Conservation (phyloP, 2,888 invertebrate species). For the Hirtodrosophila confusa region DNA sequence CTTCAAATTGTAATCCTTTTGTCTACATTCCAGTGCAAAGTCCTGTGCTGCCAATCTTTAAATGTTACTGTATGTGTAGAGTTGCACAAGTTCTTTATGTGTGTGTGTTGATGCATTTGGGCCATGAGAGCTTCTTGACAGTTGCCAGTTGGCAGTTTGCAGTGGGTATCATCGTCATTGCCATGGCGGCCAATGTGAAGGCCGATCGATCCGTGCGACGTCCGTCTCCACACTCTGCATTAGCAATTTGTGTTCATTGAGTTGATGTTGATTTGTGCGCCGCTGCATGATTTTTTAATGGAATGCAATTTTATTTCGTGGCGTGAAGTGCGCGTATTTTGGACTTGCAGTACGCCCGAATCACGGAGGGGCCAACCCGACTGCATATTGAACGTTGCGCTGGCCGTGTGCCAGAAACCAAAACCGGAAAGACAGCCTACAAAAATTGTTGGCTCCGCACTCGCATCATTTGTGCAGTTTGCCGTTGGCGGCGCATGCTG, state of each 20-base stretch:
- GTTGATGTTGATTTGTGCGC: slow-evolving; percentile 74
- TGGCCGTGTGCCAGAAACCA: slow-evolving; percentile 67
- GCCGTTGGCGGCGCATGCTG: slow-evolving; percentile 35
- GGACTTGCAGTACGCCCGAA: slow-evolving; percentile 31
- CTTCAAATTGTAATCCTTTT: slow-evolving; percentile 12
- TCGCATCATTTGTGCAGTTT: slow-evolving; percentile 19
- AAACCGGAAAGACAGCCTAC: slow-evolving; percentile 51
- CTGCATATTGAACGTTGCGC: slow-evolving; percentile 57
- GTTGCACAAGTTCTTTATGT: not conserved
- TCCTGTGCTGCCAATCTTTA: slow-evolving; percentile 24
- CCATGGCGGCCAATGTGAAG: slow-evolving; percentile 74
- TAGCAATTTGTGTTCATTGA: slow-evolving; percentile 75
- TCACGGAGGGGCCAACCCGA: slow-evolving; percentile 21
- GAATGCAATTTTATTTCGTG: slow-evolving; percentile 65
- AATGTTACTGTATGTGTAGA: slow-evolving; percentile 11
- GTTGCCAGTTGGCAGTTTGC: not conserved
- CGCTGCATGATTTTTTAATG: slow-evolving; percentile 73
- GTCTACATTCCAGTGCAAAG: slow-evolving; percentile 26
- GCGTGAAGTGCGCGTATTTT: slow-evolving; percentile 24
- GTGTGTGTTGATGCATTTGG: slow-evolving; percentile 43
- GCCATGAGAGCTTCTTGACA: slow-evolving; percentile 45
- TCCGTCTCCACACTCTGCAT: slow-evolving; percentile 27
- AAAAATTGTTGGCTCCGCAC: slow-evolving; percentile 28
- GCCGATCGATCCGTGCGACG: slow-evolving; percentile 65
- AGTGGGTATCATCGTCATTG: slow-evolving; percentile 27